Evolutionary conservation across 1,140 invertebrate genomes (phyloP).

Genomic region (Orchestia grillus): DNA sequence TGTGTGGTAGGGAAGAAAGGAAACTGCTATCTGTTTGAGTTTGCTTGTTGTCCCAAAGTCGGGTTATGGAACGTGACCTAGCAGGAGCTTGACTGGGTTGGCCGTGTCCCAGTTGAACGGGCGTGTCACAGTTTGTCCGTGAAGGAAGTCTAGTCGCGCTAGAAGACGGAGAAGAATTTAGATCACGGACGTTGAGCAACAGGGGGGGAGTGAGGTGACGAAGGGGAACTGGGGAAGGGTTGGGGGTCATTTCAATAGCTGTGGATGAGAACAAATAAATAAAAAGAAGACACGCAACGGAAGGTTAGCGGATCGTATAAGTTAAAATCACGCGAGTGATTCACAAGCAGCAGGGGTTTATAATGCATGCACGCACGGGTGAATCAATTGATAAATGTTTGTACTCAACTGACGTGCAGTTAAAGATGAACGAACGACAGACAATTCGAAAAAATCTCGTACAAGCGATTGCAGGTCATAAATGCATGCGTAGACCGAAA

Average conservation of each 20-base stretch:
- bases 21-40: conserved; percentile 30
- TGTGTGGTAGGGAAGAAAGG: not conserved
- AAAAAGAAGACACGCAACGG: not conserved
- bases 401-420: not conserved
- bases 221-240: conserved; percentile 19
- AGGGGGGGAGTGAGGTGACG: not conserved
- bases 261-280: not conserved
- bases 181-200: not conserved
- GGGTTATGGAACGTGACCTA: not conserved
- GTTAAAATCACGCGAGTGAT: not conserved
- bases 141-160: not conserved
- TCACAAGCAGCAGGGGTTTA: not conserved
- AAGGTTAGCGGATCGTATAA: not conserved
- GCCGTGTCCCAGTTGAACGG: not conserved
- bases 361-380: not conserved
- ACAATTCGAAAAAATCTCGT: not conserved
- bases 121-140: not conserved
- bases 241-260: conserved; percentile 41
- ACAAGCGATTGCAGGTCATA: not conserved
- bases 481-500: not conserved
- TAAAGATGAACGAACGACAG: not conserved
- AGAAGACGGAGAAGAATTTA: conserved; percentile 2
- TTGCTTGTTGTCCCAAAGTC: conserved; percentile 8
- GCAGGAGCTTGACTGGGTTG: not conserved
- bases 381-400: not conserved